Evolutionary conservation across 2,113 vertebrate species (phyloP).

Genomic region (Saimiri boliviensis): DNA sequence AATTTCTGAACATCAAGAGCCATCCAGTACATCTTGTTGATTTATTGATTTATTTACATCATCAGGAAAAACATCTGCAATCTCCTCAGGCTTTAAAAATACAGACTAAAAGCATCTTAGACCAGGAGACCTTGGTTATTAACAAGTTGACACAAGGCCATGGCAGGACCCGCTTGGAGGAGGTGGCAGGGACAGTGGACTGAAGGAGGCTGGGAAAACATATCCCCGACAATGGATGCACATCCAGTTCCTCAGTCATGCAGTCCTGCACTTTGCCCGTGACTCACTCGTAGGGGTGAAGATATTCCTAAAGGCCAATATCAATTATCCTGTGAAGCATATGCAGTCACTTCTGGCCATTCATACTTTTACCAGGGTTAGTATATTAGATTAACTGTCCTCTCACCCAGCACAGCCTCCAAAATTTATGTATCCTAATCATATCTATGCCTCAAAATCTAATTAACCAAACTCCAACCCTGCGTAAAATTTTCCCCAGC

Average conservation of each 20-base stretch:
- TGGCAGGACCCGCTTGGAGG: neutral
- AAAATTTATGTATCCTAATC: neutral
- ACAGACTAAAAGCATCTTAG: neutral
- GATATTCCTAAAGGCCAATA: neutral
- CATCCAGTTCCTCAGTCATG: neutral
- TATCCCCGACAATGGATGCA: accelerated
- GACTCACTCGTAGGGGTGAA: neutral
- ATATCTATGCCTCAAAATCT: neutral
- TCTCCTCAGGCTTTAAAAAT: neutral
- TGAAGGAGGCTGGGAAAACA: neutral
- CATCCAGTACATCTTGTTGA: neutral
- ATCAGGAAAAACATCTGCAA: neutral
- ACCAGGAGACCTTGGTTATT: neutral
- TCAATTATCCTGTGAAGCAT: neutral
- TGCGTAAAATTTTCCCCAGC: neutral
- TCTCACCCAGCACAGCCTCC: neutral
- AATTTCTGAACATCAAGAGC: neutral
- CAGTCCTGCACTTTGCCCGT: neutral
- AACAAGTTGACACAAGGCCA: neutral
- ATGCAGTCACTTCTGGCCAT: neutral
- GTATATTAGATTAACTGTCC: neutral
- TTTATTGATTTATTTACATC: neutral
- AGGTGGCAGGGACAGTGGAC: too few relatives aligned
- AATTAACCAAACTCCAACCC: neutral
- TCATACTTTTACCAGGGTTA: neutral